phyloP scores from a whole-genome alignment of 2,113 vertebrate genomes.

The Varanus salvator region DNA sequence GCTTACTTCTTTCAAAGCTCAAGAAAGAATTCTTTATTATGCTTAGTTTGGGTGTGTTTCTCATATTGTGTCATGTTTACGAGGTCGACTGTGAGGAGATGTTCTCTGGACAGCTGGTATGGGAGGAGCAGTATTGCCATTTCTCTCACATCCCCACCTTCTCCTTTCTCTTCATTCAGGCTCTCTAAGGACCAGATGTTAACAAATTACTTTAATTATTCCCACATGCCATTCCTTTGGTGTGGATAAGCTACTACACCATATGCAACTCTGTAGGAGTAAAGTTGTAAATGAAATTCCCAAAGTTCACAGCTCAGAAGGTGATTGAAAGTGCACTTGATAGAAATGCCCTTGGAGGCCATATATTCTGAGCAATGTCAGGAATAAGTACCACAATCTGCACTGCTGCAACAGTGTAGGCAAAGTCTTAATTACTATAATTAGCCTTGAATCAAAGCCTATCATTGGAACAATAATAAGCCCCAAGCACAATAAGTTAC shows the following conservation, averaged over 20 bases:
- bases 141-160: constrained; percentile 12
- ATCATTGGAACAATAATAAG: not conserved
- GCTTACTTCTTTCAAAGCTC: constrained; percentile 38
- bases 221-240: not conserved
- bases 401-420: not conserved
- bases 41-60: constrained; percentile 45
- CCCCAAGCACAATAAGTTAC: not conserved
- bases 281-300: constrained; percentile 38
- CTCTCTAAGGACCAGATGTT: constrained; percentile 37
- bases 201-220: constrained; percentile 51
- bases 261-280: constrained; percentile 25
- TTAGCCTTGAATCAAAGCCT: constrained; percentile 38
- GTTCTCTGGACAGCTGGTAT: constrained; percentile 39
- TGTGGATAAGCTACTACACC: not conserved
- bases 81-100: constrained; percentile 60
- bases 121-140: constrained; percentile 51
- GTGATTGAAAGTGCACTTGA: constrained; percentile 31
- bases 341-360: constrained; percentile 42
- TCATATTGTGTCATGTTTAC: constrained; percentile 49
- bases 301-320: constrained; percentile 33
- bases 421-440: constrained; percentile 32
- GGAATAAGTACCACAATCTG: constrained; percentile 42
- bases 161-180: not conserved
- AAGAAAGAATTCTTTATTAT: constrained; percentile 29
- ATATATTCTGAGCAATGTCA: constrained; percentile 37